Evolutionary conservation across 2,797 vertebrate genomes (phyloP).

Genomic region (Sebastes vulpes): DNA sequence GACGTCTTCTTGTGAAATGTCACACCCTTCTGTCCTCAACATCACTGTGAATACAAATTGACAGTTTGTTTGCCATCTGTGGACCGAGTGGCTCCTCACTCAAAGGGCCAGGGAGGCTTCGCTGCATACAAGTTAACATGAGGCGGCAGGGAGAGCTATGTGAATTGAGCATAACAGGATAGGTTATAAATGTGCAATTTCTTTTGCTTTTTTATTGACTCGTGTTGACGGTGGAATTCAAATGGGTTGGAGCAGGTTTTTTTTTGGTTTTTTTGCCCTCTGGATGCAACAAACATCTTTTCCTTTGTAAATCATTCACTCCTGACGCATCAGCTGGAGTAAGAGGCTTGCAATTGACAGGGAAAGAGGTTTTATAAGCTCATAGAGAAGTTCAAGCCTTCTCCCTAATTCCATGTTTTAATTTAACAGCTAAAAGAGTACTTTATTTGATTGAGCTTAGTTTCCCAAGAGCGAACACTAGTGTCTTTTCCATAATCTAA

Average conservation of each 20-base stretch:
- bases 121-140: conserved; percentile 41
- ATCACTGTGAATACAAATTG: conserved; percentile 80
- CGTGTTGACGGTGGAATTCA: background rate
- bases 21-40: conserved; percentile 81
- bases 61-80: conserved; percentile 87
- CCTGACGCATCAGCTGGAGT: background rate
- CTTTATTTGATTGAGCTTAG: conserved; percentile 30
- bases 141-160: background rate
- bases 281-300: background rate
- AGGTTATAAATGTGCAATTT: background rate
- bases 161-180: background rate
- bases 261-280: background rate
- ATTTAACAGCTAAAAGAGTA: conserved; percentile 36
- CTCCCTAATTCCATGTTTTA: conserved; percentile 32
- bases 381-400: background rate
- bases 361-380: conserved; percentile 17
- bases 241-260: background rate
- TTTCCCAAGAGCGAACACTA: conserved; percentile 12
- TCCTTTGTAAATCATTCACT: conserved; percentile 21
- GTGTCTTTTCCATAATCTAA: conserved; percentile 22
- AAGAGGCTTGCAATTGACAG: conserved; percentile 16
- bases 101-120: conserved; percentile 33
- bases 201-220: background rate
- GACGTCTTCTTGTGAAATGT: conserved; percentile 86
- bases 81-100: conserved; percentile 51